Evolutionary conservation across 2,113 vertebrate species (phyloP).

Genomic region (Pheucticus melanocephalus): DNA sequence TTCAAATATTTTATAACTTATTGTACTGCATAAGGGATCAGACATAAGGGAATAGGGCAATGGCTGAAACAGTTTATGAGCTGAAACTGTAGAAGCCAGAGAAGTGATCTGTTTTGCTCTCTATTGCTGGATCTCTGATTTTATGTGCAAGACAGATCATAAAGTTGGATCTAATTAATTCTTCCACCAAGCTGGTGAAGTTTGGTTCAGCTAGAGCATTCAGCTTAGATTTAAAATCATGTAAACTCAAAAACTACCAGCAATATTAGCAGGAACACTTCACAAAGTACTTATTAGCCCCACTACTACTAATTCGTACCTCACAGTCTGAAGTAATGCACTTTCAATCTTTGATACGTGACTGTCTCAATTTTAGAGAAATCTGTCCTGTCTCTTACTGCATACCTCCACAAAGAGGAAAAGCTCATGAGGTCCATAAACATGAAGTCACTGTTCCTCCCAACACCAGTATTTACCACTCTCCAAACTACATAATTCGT

Average conservation of each 20-base stretch:
- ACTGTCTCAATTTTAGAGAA: not conserved
- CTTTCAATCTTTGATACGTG: not conserved
- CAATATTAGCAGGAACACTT: not conserved
- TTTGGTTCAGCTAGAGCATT: not conserved
- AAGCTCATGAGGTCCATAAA: not conserved
- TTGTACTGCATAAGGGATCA: not conserved
- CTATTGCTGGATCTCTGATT: not conserved
- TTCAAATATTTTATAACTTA: not conserved
- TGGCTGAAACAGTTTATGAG: not conserved
- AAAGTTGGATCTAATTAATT: slow-evolving; percentile 10
- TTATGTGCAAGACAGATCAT: not conserved
- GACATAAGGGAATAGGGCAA: not conserved
- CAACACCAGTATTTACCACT: not conserved
- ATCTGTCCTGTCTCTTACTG: not conserved
- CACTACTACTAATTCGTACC: not conserved
- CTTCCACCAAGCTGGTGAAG: not conserved
- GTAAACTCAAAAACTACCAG: not conserved
- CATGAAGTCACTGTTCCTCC: not conserved
- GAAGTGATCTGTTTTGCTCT: not conserved
- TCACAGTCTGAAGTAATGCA: not conserved
- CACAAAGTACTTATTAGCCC: not conserved
- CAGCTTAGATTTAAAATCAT: not conserved
- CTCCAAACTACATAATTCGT: not conserved
- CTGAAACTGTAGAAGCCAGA: not conserved
- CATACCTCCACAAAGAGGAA: not conserved